Percentiles rank a stretch among this genome's conserved stretches.
Evolutionary conservation across 2,888 invertebrate species (phyloP).

Genomic region (Ptilodon capucinus): DNA sequence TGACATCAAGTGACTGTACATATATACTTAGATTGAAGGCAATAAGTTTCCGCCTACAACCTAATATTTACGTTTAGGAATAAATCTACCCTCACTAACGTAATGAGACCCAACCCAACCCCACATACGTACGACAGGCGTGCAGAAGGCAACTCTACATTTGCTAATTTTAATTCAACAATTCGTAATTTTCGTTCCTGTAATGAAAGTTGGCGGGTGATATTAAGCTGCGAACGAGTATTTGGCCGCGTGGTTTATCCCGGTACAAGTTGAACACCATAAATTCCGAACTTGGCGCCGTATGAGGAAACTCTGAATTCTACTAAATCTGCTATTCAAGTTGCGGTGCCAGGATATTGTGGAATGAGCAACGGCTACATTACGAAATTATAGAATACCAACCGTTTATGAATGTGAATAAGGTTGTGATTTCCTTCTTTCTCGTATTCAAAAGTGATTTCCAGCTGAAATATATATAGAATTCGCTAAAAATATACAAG

Average conservation of each 20-base stretch:
- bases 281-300: slow-evolving; percentile 49
- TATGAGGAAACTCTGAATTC: slow-evolving; percentile 51
- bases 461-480: too few relatives aligned
- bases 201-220: slow-evolving; percentile 31
- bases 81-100: slow-evolving; percentile 24
- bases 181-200: slow-evolving; percentile 31
- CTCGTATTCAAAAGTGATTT: too few relatives aligned
- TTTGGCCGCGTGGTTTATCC: slow-evolving; percentile 38
- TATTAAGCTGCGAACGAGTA: slow-evolving; percentile 30
- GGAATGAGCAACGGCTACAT: slow-evolving; percentile 10
- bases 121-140: neutral
- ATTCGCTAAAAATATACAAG: too few relatives aligned
- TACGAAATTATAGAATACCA: neutral
- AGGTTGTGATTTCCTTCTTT: too few relatives aligned
- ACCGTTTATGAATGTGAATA: too few relatives aligned
- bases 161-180: slow-evolving; percentile 29
- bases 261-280: slow-evolving; percentile 37
- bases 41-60: too few relatives aligned
- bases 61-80: slow-evolving; percentile 8
- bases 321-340: slow-evolving; percentile 42
- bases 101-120: slow-evolving; percentile 15
- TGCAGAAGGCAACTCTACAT: neutral
- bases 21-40: too few relatives aligned
- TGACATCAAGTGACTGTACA: neutral
- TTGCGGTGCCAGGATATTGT: slow-evolving; percentile 32